These are phyloP conservation scores for Drosophila testacea DNA, from an alignment of 2,888 invertebrate species.

Conservation along the genomic window DNA sequence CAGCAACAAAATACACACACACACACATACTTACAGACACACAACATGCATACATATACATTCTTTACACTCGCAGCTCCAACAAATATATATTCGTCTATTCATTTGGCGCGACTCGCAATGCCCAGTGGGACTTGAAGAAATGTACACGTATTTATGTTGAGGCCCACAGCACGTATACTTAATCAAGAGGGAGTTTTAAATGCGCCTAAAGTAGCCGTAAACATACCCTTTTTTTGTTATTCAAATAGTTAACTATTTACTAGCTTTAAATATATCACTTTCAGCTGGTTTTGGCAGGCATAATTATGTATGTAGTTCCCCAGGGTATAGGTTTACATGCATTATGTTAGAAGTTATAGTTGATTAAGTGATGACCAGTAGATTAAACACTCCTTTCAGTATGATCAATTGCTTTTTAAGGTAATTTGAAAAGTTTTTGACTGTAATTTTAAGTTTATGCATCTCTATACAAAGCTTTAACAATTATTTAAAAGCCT, in stretches of 20 bases:
- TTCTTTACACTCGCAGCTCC: too few relatives aligned
- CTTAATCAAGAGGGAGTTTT: conserved; percentile 2
- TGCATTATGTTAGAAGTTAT: not conserved
- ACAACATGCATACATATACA: conserved; percentile 44
- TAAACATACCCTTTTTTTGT: not conserved
- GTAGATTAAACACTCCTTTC: too few relatives aligned
- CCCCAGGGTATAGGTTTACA: not conserved
- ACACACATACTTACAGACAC: conserved; percentile 38
- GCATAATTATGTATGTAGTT: not conserved
- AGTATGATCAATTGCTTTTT: too few relatives aligned
- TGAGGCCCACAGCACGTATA: conserved; percentile 2
- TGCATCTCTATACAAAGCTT: too few relatives aligned
- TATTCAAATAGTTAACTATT: not conserved
- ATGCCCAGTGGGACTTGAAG: conserved; percentile 39
- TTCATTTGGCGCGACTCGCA: conserved; percentile 73
- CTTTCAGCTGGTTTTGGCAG: not conserved
- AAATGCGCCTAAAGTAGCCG: not conserved
- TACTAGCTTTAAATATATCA: not conserved
- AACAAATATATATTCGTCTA: conserved; percentile 52
- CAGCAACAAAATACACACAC: conserved; percentile 23
- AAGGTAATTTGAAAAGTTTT: too few relatives aligned
- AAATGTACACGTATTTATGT: conserved; percentile 1
- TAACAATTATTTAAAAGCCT: too few relatives aligned
- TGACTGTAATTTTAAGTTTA: too few relatives aligned
- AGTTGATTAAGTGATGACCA: not conserved